Conservation (phyloP, 1,140 invertebrate genomes). For the Trichogramma pretiosum region DNA sequence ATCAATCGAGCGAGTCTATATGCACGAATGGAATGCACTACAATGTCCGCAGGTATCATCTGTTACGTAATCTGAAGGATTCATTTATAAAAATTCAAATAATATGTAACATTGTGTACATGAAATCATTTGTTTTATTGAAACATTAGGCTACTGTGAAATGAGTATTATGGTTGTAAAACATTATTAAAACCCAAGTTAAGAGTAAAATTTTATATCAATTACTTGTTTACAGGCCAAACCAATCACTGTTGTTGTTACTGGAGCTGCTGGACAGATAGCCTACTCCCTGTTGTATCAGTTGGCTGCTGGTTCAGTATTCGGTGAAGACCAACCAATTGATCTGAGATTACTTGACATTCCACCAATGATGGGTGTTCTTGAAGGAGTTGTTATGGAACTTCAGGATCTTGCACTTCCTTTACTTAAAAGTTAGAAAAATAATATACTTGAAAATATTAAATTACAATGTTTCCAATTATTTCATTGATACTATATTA, state of each 20-base stretch:
- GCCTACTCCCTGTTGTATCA: constrained; percentile 93
- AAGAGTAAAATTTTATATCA: too few species aligned
- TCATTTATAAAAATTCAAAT: too few species aligned
- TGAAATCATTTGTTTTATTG: too few species aligned
- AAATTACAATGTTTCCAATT: constrained; percentile 1
- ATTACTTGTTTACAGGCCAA: constrained; percentile 52
- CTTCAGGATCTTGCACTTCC: constrained; percentile 91
- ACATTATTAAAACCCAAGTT: too few species aligned
- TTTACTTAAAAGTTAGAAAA: constrained; percentile 56
- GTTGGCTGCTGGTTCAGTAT: constrained; percentile 92
- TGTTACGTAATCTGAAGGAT: too few species aligned
- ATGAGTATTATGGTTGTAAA: too few species aligned
- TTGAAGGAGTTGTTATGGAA: constrained; percentile 97
- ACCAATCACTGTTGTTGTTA: constrained; percentile 88
- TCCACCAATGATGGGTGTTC: constrained; percentile 83
- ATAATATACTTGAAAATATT: background rate
- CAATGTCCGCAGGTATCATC: too few species aligned
- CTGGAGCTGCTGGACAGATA: constrained; percentile 97
- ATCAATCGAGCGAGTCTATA: too few species aligned
- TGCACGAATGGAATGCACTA: too few species aligned
- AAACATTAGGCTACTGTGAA: too few species aligned
- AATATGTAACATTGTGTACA: too few species aligned
- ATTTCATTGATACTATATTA: background rate
- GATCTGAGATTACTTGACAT: constrained; percentile 92
- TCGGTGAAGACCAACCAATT: constrained; percentile 83